Conservation (phyloP, 2,113 vertebrate genomes). For the Apaloderma vittatum region DNA sequence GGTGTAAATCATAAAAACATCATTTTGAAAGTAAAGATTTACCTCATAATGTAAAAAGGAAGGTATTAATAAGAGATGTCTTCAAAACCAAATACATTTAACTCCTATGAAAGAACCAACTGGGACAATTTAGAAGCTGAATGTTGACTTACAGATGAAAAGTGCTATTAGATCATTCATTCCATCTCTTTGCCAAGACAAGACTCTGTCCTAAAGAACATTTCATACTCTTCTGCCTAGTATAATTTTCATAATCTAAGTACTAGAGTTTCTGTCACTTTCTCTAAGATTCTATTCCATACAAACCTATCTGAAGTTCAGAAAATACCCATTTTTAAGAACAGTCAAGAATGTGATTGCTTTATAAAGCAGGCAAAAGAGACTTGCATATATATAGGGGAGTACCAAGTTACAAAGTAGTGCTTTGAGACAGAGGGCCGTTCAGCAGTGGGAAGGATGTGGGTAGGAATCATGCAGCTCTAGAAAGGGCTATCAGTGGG, state of each 20-base stretch:
- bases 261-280: neutral
- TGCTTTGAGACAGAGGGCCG: neutral
- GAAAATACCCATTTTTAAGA: neutral
- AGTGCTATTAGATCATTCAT: conserved; percentile 49
- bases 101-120: neutral
- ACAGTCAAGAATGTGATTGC: neutral
- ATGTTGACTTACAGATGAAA: conserved; percentile 54
- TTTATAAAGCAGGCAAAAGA: neutral
- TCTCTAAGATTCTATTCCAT: neutral
- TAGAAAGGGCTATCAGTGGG: neutral
- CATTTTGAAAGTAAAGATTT: neutral
- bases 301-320: neutral
- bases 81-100: neutral
- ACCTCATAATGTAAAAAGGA: neutral
- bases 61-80: neutral
- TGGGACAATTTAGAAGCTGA: conserved; percentile 1
- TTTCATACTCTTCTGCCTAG: conserved; percentile 24
- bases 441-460: neutral
- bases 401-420: neutral
- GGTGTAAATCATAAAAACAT: neutral
- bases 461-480: neutral
- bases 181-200: conserved; percentile 44
- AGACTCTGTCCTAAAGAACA: conserved; percentile 29
- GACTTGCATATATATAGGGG: neutral
- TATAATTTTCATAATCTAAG: conserved; percentile 4